Base-by-base conservation (phyloP, 1,140 invertebrate genomes). In the Penaeus chinensis region DNA sequence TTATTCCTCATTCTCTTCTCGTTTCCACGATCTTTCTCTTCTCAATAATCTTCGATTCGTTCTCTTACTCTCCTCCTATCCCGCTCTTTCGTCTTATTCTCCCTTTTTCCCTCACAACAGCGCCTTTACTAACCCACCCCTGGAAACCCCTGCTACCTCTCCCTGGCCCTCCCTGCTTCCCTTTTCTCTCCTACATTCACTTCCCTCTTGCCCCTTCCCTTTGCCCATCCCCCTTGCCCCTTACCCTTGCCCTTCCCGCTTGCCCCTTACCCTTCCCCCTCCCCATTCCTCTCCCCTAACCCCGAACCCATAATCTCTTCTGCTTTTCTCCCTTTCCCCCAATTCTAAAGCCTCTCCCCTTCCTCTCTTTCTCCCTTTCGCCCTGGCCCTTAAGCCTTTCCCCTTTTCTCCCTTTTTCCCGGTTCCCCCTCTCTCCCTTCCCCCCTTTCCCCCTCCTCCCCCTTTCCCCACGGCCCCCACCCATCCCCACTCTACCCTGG, bases 401-500 rank as follows among this genome's bases (percentile, higher is more conserved):
- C 22, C n/a, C 11, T 19, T 7, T 22, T 74, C n/a, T 13, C 76
- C 47, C 37, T n/a, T 18, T 37, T 10, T 13, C 54, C 8, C 27
- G 0, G 4, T 47, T 60, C n/a, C 32, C 47, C 27, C 16, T 84
- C 27, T 24, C 27, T n/a, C 10, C 8, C 37, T 8, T 20, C 4
- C 63, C 24, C 22, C 22, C 61, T 60, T n/a, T 27, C 60, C 61
- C 47, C 22, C 11, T 20, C 71, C 27, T 32, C 4, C n/a, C n/a
- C 27, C 18, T 16, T 61, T 20, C 62, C 47, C 61, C 42, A 32
- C 8, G 74, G 13, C 84, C 42, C 42, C 63, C 54, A 3, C 42
- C 71, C 71, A 10, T 37, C n/a, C 16, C 27, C 42, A 27, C 84
- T 85, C 76, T 85, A 32, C 42, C 76, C 74, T 63, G n/a, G 76